Evolutionary conservation across 2,797 vertebrate species (phyloP).

Genomic region (Danionella dracula): DNA sequence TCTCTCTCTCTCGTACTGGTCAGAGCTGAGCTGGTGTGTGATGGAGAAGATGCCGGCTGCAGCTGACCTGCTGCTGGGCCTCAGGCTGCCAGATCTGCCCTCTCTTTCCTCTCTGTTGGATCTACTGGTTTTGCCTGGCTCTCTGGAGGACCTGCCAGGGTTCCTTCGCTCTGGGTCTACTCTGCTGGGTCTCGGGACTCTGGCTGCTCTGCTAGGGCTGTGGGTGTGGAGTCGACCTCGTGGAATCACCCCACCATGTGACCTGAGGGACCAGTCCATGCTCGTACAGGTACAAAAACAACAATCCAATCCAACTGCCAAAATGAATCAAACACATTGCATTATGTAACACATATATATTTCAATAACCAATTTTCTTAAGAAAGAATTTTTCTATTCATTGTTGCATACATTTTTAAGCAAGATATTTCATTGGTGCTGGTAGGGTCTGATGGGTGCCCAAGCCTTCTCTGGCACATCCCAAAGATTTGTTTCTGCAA

Average conservation of each 20-base stretch:
- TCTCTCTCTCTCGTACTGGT: neutral
- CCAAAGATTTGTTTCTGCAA: no score
- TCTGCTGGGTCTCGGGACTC: slow-evolving; percentile 84
- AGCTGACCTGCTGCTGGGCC: slow-evolving; percentile 78
- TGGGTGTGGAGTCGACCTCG: slow-evolving; percentile 89
- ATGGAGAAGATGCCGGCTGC: slow-evolving; percentile 95
- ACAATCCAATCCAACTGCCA: no score
- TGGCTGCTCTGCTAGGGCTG: slow-evolving; percentile 84
- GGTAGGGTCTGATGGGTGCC: no score
- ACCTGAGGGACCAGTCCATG: slow-evolving; percentile 85
- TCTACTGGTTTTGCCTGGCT: slow-evolving; percentile 62
- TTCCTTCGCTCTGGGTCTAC: slow-evolving; percentile 62
- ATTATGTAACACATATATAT: no score
- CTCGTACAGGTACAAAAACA: slow-evolving; percentile 62
- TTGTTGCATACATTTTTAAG: no score
- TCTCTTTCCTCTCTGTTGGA: slow-evolving; percentile 86
- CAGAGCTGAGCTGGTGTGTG: slow-evolving; percentile 83
- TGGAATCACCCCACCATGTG: slow-evolving; percentile 83
- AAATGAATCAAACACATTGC: no score
- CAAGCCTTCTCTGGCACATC: no score
- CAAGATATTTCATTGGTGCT: no score
- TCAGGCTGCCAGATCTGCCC: slow-evolving; percentile 82
- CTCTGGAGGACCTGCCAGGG: slow-evolving; percentile 80
- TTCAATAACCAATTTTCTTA: no score
- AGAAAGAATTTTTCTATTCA: no score